These are phyloP conservation scores for Discoglossus pictus DNA, from an alignment of 2,797 vertebrate genomes.

Conservation along the genomic window DNA sequence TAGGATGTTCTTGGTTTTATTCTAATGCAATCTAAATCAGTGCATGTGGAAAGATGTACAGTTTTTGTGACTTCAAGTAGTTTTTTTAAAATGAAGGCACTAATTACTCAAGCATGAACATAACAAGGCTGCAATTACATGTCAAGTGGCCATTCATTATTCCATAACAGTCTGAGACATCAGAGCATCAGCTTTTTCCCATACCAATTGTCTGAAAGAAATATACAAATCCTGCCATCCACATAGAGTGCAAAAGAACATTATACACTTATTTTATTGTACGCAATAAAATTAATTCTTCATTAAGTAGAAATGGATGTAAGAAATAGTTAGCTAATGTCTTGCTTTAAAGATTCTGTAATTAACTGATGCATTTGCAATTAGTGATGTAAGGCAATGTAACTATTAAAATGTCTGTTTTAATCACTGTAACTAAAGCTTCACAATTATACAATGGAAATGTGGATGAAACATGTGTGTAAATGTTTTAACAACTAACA, in stretches of 20 bases:
- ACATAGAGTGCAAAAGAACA: not conserved
- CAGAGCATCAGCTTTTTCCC: conserved; percentile 4
- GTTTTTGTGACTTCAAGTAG: conserved; percentile 5
- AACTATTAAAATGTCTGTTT: conserved; percentile 12
- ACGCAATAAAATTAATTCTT: not conserved
- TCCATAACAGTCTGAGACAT: conserved; percentile 1
- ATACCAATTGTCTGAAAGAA: conserved; percentile 1
- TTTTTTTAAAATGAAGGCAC: not conserved
- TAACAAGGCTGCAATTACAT: conserved; percentile 23
- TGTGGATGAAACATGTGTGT: conserved; percentile 13
- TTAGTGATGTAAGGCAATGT: conserved; percentile 1
- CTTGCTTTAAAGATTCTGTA: conserved; percentile 31
- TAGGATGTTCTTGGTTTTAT: not conserved
- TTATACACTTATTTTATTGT: conserved; percentile 4
- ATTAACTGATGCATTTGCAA: conserved; percentile 37
- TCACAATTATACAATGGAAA: conserved; percentile 6
- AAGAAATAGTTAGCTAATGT: conserved; percentile 17
- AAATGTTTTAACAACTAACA: conserved; percentile 1
- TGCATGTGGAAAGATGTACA: conserved; percentile 20
- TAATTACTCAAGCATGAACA: conserved; percentile 9
- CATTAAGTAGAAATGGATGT: not conserved
- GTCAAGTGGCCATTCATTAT: conserved; percentile 15
- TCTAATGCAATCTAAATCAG: not conserved
- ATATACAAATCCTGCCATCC: not conserved
- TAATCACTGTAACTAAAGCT: conserved; percentile 16